Conservation (phyloP, 2,113 vertebrate species). For the Candoia aspera region DNA sequence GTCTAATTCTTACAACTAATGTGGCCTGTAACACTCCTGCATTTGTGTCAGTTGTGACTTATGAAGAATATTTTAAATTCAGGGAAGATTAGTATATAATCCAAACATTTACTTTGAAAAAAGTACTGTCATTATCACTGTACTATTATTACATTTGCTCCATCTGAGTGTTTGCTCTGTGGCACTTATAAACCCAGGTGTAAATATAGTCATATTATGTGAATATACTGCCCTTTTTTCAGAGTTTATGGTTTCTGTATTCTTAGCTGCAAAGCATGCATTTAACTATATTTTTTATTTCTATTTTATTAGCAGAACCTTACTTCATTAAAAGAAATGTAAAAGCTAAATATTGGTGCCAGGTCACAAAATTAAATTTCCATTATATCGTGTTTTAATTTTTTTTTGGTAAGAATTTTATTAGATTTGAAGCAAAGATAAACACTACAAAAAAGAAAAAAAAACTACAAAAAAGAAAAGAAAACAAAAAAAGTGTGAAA, state of each 20-base stretch:
- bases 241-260: neutral
- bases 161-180: neutral
- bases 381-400: no score
- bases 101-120: neutral
- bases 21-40: neutral
- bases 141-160: neutral
- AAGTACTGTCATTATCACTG: neutral
- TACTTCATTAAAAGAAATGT: neutral
- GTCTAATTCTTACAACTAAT: slow-evolving; percentile 27
- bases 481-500: no score
- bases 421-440: no score
- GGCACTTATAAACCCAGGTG: neutral
- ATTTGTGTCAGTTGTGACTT: neutral
- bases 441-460: no score
- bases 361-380: slow-evolving; percentile 20
- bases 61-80: neutral
- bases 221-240: neutral
- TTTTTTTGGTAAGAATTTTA: no score
- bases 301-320: neutral
- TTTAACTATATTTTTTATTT: slow-evolving; percentile 22
- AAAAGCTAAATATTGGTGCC: neutral
- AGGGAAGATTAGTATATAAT: neutral
- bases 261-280: neutral
- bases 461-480: no score
- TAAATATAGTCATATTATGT: neutral